Evolutionary conservation across 2,797 vertebrate species (phyloP), one percentile per base, ranked within the genome.

Genomic region (Adelosebastes latens): DNA sequence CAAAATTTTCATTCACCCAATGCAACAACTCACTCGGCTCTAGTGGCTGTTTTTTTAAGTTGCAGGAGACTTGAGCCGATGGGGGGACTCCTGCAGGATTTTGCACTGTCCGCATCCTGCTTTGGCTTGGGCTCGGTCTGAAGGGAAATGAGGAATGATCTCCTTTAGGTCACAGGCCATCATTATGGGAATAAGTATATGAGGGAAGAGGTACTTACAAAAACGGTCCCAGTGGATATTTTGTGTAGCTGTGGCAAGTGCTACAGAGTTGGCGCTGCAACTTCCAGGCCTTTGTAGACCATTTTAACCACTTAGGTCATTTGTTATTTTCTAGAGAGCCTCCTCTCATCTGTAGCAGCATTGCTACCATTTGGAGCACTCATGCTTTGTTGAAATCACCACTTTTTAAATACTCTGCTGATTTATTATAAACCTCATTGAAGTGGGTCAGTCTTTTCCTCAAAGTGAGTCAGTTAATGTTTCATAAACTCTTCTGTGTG

Each of bases 351-450:
- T 72, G 49, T 46, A 66, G 27, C 36, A 80, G 78, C 77, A 64
- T 75, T 12, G 12, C 46, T 61, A 31, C n/a, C 53, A 56, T 73
- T 58, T 20, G 34, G 7, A 82, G 64, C 68, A 63, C 56, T 7
- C 11, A 27, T 53, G 20, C 64, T 76, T 81, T 81, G 82, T 85
- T 73, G 60, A 81, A 88, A 85, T 62, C 14, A 4, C 46, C 56
- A 34, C 74, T 79, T 87, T 55, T 70, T 4, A 58, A 84, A 85
- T 79, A 67, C 68, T 56, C 39, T 2, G 1, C 58, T 71, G 77
- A 83, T 72, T 79, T 81, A 80, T 90, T 84, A 42, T 79, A 90
- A 83, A 85, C 84, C 46, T 29, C 13, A 58, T 46, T 87, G 59
- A 85, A 80, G 89, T 76, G 73, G 61, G 31, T 32, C 31, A 46